Conservation (phyloP, 2,113 vertebrate species). For the Barnardius zonarius region DNA sequence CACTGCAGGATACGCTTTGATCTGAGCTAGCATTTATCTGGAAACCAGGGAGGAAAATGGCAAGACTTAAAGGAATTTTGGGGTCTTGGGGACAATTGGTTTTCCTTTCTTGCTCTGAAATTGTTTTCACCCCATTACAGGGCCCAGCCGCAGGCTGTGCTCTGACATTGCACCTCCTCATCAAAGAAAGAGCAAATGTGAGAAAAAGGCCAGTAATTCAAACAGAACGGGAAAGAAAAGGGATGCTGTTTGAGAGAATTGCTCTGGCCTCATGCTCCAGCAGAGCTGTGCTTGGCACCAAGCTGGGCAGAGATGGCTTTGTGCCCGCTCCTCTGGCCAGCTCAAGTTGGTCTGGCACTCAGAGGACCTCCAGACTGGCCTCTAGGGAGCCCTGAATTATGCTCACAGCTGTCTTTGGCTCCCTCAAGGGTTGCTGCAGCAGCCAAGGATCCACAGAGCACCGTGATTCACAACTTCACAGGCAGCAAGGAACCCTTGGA, state of each 20-base stretch:
- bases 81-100: accelerated
- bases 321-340: not conserved
- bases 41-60: not conserved
- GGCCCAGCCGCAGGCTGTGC: not conserved
- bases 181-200: not conserved
- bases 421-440: not conserved
- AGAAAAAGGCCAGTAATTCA: not conserved
- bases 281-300: not conserved
- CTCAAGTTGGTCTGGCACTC: not conserved
- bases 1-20: not conserved
- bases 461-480: not conserved
- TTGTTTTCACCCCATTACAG: not conserved
- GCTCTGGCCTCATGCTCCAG: not conserved
- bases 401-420: not conserved
- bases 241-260: not conserved
- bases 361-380: not conserved
- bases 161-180: not conserved
- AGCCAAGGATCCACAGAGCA: not conserved
- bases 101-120: not conserved
- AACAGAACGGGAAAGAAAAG: not conserved
- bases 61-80: not conserved
- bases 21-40: not conserved
- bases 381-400: not conserved
- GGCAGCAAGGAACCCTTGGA: not conserved
- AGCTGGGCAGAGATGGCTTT: not conserved